Conservation (phyloP, 2,888 invertebrate genomes). For the Rambutsinella grinnellia region DNA sequence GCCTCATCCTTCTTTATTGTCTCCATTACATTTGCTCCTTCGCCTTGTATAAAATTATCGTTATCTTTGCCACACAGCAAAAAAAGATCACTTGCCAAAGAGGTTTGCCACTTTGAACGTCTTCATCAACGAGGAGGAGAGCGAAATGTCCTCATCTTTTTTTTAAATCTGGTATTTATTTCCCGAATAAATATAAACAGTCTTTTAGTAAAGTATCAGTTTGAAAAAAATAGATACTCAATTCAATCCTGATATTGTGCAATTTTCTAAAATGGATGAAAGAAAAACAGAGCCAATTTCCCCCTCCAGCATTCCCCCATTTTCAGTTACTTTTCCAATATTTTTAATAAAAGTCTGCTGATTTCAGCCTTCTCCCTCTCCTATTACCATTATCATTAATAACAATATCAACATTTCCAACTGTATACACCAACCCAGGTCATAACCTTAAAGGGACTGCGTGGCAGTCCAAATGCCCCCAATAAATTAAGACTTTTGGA, state of each 20-base stretch:
- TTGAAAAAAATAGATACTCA: no score
- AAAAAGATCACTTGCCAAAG: background rate
- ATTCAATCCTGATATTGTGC: no score
- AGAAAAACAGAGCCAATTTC: no score
- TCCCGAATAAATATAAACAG: no score
- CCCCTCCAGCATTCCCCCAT: no score
- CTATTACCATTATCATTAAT: background rate
- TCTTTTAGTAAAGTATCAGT: no score
- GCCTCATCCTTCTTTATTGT: background rate
- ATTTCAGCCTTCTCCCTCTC: no score
- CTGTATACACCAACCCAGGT: no score
- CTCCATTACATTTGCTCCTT: background rate
- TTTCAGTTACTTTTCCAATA: no score
- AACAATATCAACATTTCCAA: background rate
- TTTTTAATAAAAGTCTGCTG: no score
- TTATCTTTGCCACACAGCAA: background rate
- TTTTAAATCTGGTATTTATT: background rate
- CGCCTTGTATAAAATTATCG: background rate
- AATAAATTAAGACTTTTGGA: conserved; percentile 6
- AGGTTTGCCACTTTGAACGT: background rate
- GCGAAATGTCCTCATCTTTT: background rate
- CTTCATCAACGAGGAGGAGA: background rate
- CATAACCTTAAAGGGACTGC: no score
- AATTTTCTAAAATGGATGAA: no score
- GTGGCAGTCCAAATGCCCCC: background rate